These are phyloP conservation scores for Origma solitaria DNA, from an alignment of 2,113 vertebrate species.

Conservation along the genomic window DNA sequence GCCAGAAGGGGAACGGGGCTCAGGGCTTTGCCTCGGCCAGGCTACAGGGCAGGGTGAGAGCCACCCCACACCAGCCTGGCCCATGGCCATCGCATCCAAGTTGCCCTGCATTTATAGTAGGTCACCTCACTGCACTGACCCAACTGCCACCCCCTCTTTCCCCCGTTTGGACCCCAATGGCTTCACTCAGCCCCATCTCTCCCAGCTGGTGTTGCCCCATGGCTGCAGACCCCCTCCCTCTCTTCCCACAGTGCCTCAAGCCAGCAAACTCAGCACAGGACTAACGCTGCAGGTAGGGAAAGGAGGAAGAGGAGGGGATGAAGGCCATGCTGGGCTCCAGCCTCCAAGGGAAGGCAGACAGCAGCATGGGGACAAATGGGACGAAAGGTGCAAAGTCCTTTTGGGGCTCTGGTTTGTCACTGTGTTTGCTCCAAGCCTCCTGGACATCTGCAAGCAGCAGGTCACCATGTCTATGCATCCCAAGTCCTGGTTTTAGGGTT, in stretches of 20 bases:
- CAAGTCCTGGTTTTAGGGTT: neutral
- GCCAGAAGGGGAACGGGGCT: neutral
- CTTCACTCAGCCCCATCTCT: neutral
- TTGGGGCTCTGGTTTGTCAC: neutral
- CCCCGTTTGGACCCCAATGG: neutral
- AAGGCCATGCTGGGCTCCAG: neutral
- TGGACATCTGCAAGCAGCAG: neutral
- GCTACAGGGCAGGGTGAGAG: neutral
- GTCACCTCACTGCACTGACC: neutral
- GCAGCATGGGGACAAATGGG: neutral
- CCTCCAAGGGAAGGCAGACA: neutral
- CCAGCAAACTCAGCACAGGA: neutral
- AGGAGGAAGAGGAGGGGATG: neutral
- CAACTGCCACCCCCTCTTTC: neutral
- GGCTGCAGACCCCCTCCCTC: neutral
- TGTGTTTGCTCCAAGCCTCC: neutral
- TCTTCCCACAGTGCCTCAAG: neutral
- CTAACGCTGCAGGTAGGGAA: neutral
- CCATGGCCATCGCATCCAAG: neutral
- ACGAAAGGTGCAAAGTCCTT: slow-evolving; percentile 16
- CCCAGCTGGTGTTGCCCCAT: neutral
- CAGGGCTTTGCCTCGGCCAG: neutral
- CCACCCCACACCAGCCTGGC: neutral
- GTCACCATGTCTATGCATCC: neutral
- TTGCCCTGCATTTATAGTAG: neutral